Evolutionary conservation across 2,888 invertebrate species (phyloP), one percentile per base, ranked within the genome.

Genomic region (Rapana venosa): DNA sequence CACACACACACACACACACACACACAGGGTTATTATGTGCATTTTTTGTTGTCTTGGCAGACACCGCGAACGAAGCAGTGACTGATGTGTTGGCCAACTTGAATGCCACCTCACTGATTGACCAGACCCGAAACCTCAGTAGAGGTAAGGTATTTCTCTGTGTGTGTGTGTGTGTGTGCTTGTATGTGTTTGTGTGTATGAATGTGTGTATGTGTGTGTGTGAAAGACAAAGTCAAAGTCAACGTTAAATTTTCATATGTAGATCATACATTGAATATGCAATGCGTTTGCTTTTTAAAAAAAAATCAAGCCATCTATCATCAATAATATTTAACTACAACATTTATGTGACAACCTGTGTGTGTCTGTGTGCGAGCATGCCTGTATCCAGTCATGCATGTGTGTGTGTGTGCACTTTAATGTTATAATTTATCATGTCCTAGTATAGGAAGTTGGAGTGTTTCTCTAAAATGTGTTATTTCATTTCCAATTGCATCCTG

Each of bases 91-190:
- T 90, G 6, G 32, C 70, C 47, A 61, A 32, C 15, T 32, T 91
- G n/a, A 88, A 91, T 87, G 90, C 88, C 20, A 89, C 84, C 32
- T n/a, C 79, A 2, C 83, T 89, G 30, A 56, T 91, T n/a, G 61
- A 87, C 47, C 36, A 88, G 47, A 90, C 91, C 58, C 83, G 66
- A 26, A 26, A 32, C 11, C 87, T 91, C 56, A 90, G 91, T 58
- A 85, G 30, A 90, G 90, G 91, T 91, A 30, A 86, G 84, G n/a
- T 77, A 30, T n/a, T 0, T n/a, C 30, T n/a, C 30, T n/a, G 77
- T n/a, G 77, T 11, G 77, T n/a, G 77, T n/a, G 77, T 22, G 8
- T n/a, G 77, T n/a, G 77, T n/a, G 13, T 77, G 30, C 5, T n/a
- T 22, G 8, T n/a, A 30, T n/a, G 77, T n/a, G 13, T 77, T 6